Percentiles rank a stretch among this genome's conserved stretches.
These are phyloP conservation scores for Eilema griseolum DNA, from an alignment of 2,888 invertebrate species.

Conservation along the genomic window DNA sequence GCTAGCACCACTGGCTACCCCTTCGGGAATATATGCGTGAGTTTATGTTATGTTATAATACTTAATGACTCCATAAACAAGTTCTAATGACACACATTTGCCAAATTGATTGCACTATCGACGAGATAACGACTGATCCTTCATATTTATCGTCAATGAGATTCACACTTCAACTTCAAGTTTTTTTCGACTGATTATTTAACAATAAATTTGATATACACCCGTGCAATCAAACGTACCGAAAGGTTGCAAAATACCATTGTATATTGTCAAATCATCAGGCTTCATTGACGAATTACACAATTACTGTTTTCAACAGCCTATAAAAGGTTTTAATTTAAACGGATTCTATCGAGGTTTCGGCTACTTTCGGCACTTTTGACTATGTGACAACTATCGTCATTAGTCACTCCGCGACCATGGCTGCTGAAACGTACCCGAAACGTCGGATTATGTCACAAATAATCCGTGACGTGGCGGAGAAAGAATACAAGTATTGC, in stretches of 20 bases:
- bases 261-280: background rate
- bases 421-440: too few relatives aligned
- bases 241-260: background rate
- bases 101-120: background rate
- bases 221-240: background rate
- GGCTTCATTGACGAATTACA: background rate
- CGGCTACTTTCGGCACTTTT: too few relatives aligned
- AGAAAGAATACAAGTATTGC: too few relatives aligned
- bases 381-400: too few relatives aligned
- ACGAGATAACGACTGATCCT: background rate
- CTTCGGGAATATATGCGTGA: too few relatives aligned
- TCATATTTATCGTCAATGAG: background rate
- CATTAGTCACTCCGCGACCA: too few relatives aligned
- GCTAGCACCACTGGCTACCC: too few relatives aligned
- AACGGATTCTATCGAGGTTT: too few relatives aligned
- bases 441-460: too few relatives aligned
- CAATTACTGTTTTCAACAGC: background rate
- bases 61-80: too few relatives aligned
- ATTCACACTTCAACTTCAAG: background rate
- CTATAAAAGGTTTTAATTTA: background rate
- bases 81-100: background rate
- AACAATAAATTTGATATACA: background rate
- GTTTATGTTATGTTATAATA: too few relatives aligned
- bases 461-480: too few relatives aligned
- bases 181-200: background rate